Percentiles rank a stretch among this genome's conserved stretches.
Conservation (phyloP, 1,140 invertebrate genomes). For the Heterodera carotae region DNA sequence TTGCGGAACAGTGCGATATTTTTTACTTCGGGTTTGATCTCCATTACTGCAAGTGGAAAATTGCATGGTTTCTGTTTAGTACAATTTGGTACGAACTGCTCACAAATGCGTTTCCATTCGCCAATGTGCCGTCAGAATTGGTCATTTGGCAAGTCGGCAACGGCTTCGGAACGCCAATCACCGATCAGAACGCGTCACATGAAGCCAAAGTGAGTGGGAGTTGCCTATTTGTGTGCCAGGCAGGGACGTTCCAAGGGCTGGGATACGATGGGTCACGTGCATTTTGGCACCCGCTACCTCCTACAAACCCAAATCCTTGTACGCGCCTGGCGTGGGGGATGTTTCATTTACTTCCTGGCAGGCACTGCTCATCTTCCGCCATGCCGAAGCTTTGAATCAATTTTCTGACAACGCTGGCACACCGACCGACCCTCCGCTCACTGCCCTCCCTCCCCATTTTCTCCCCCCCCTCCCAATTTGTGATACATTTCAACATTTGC, state of each 20-base stretch:
- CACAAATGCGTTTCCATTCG: conserved; percentile 93
- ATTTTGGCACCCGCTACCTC: no score
- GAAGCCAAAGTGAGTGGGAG: conserved; percentile 84
- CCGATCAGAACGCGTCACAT: conserved; percentile 86
- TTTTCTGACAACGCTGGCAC: conserved; percentile 45
- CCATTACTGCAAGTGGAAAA: conserved; percentile 19
- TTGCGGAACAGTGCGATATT: conserved; percentile 86
- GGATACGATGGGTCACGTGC: no score
- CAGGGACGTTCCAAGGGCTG: no score
- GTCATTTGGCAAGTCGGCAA: conserved; percentile 97
- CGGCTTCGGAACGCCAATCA: conserved; percentile 91
- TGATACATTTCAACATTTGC: conserved; percentile 17
- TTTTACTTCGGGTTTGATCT: conserved; percentile 89
- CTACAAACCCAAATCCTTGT: no score
- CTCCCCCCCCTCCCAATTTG: no score
- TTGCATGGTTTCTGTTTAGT: conserved; percentile 69
- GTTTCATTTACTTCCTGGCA: no score
- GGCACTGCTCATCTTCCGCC: conserved; percentile 71
- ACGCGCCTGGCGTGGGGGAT: no score
- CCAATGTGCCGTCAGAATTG: conserved; percentile 84
- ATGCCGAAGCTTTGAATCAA: conserved; percentile 55
- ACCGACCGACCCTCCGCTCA: neutral
- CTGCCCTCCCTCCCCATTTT: neutral
- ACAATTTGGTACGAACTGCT: conserved; percentile 98
- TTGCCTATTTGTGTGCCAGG: conserved; percentile 66